Evolutionary conservation across 2,888 invertebrate genomes (phyloP), one percentile per base, ranked within the genome.

Genomic region (Lepeophtheirus nordmannii): DNA sequence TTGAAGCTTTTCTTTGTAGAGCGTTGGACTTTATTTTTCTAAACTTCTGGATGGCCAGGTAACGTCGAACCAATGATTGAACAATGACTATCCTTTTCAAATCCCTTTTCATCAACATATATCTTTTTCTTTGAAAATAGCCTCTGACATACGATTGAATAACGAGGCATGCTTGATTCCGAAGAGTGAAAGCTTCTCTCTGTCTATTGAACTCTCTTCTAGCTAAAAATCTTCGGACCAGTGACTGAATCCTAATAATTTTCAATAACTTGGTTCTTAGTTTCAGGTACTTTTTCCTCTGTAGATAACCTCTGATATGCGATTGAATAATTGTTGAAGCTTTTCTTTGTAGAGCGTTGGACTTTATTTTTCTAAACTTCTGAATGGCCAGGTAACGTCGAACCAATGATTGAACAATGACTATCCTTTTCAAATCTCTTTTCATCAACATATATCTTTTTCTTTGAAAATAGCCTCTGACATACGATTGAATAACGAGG

Each of bases 141-240:
- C n/a, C n/a, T n/a, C n/a, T n/a, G n/a, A n/a, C n/a, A n/a, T n/a
- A n/a, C n/a, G n/a, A n/a, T n/a, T n/a, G n/a, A n/a, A n/a, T n/a
- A n/a, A n/a, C n/a, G n/a, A n/a, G n/a, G n/a, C n/a, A n/a, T n/a
- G n/a, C n/a, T n/a, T n/a, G n/a, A n/a, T n/a, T n/a, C n/a, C n/a
- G n/a, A n/a, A n/a, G n/a, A n/a, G n/a, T n/a, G n/a, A n/a, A n/a
- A n/a, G n/a, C n/a, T n/a, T n/a, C n/a, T n/a, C n/a, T n/a, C n/a
- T n/a, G n/a, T n/a, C n/a, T n/a, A n/a, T n/a, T n/a, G n/a, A n/a
- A 60, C 14, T 60, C 22, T 22, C 10, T 60, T 23, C 30, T 60
- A 11, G 12, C 22, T 10, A 60, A 11, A 10, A 10, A 11, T 37
- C 22, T 60, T 23, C 30, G 22, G 11, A 60, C 60, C 22, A 60